Evolutionary conservation across 1,140 invertebrate genomes (phyloP).

Genomic region (Geopemphigus sp.): DNA sequence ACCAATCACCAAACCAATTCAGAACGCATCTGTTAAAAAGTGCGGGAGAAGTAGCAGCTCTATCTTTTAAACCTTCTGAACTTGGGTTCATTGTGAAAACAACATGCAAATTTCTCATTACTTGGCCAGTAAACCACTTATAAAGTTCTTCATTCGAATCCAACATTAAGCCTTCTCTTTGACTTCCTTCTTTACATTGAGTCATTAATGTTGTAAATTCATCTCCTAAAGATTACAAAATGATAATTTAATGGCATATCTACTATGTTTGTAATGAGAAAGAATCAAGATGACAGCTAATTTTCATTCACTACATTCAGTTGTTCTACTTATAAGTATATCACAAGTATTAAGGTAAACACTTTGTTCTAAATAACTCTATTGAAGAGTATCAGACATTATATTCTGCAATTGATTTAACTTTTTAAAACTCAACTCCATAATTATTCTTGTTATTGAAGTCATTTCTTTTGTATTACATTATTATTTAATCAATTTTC

Average conservation of each 20-base stretch:
- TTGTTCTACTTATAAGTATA: no score
- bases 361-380: no score
- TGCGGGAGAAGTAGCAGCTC: conserved; percentile 97
- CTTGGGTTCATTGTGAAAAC: conserved; percentile 99
- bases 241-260: neutral
- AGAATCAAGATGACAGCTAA: no score
- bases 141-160: conserved; percentile 98
- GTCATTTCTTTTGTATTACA: no score
- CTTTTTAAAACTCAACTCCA: no score
- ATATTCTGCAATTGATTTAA: no score
- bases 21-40: conserved; percentile 99
- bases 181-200: conserved; percentile 98
- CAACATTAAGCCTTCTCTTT: conserved; percentile 95
- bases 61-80: conserved; percentile 94
- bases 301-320: no score
- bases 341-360: no score
- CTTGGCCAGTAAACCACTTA: conserved; percentile 97
- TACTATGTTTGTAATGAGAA: no score
- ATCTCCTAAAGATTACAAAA: conserved; percentile 64
- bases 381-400: no score
- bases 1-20: conserved; percentile 99
- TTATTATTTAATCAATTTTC: no score
- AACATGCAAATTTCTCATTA: conserved; percentile 98
- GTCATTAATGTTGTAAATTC: conserved; percentile 99
- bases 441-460: no score